Base-by-base conservation (phyloP, 2,888 invertebrate genomes). In the Uloborus plumipes region DNA sequence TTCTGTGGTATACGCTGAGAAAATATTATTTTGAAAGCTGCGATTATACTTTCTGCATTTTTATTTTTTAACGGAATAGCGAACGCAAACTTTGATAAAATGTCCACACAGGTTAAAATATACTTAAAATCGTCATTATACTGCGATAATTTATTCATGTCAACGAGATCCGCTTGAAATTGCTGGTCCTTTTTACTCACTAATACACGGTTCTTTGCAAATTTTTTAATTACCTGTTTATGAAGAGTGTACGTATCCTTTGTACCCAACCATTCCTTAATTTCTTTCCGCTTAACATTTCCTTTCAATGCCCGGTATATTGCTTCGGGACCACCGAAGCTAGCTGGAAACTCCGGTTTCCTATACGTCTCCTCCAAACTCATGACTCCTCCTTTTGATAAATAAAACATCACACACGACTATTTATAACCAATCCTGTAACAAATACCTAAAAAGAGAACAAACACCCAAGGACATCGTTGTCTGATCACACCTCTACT, bases 41-140 rank as follows among this genome's bases (percentile, higher is more conserved):
- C 47, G 22, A 79, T 51, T 15, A 86, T 49, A 14, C 66, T 64
- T n/a, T 26, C 18, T 3, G 80, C 83, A 2, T 79, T 84, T 79
- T 87, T 87, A 13, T 67, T 75, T 76, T 85, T 86, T n/a, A 87
- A 26, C 13, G 86, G 84, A 1, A 85, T 61, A 1, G 76, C 86
- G 83, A 84, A 87, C 2, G 86, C 86, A 65, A 75, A 85, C 70
- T 85, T 86, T 18, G 85, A 85, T 26, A 87, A 86, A 7, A 85
- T 74, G 83, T 87, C 87, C 14, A 87, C 86, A n/a, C 73, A 59
- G 1, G 84, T 86, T 15, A 87, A 70, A 53, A 87, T 69, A 81
- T 85, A 87, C 13, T 64, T 79, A 51, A 73, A 77, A 0, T 84
- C 86, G 31, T 87, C 80, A 72, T 87, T 87, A 14, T 74, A 0